Conservation (phyloP, 1,140 invertebrate species). For the Bombus turneri region DNA sequence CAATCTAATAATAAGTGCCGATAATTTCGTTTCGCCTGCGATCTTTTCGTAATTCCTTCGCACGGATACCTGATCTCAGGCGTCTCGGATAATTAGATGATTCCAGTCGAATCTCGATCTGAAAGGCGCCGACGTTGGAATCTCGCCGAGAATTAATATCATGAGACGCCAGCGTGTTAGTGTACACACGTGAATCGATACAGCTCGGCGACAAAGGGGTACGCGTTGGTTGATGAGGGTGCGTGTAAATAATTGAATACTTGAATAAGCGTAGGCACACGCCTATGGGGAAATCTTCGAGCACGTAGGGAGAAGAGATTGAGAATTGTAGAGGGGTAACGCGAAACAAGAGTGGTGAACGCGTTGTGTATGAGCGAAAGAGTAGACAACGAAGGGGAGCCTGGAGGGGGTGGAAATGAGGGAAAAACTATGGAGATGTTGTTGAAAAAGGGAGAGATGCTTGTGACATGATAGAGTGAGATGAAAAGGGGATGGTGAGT, state of each 20-base stretch:
- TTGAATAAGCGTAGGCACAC: slow-evolving; percentile 24
- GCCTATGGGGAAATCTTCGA: slow-evolving; percentile 37
- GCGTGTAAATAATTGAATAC: slow-evolving; percentile 43
- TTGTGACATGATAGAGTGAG: too few relatives aligned
- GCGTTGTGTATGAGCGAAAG: not conserved
- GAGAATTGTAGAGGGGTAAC: not conserved
- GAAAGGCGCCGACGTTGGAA: not conserved
- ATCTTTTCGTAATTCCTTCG: not conserved
- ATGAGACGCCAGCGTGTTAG: too few relatives aligned
- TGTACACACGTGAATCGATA: not conserved
- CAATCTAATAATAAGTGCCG: not conserved
- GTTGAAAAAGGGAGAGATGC: too few relatives aligned
- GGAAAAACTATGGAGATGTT: not conserved
- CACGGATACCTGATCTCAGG: not conserved
- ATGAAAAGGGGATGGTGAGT: not conserved
- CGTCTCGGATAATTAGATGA: not conserved
- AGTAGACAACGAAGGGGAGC: not conserved
- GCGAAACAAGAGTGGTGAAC: not conserved
- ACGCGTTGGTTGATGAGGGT: not conserved
- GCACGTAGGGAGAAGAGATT: slow-evolving; percentile 1
- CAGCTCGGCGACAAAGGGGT: not conserved
- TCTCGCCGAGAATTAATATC: not conserved
- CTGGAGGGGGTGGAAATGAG: not conserved
- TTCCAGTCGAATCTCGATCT: not conserved
- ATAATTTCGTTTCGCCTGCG: not conserved